These are phyloP conservation scores for Ips nitidus DNA, from an alignment of 1,140 invertebrate species.

Conservation along the genomic window DNA sequence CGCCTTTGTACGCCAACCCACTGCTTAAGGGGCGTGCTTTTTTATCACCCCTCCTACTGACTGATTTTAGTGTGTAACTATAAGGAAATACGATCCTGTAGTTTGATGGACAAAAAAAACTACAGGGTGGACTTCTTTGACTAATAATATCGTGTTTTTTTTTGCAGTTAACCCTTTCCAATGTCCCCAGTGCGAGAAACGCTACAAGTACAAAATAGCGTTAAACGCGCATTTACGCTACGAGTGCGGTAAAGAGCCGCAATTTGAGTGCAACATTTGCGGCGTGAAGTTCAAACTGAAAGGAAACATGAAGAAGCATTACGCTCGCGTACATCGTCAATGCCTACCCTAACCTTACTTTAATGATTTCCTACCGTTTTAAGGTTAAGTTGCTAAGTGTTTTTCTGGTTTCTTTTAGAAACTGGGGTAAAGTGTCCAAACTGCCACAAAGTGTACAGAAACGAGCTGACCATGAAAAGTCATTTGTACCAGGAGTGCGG, in stretches of 20 bases:
- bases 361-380: no score
- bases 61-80: no score
- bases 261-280: slow-evolving; percentile 60
- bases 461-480: slow-evolving; percentile 58
- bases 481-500: slow-evolving; percentile 53
- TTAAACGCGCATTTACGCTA: slow-evolving; percentile 19
- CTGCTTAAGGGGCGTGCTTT: no score
- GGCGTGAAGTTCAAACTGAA: slow-evolving; percentile 8
- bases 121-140: no score
- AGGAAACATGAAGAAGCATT: slow-evolving; percentile 9
- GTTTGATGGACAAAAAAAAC: no score
- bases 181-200: slow-evolving; percentile 19
- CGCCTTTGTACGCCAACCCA: no score
- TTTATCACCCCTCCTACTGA: no score
- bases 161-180: background rate
- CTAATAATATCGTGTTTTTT: no score
- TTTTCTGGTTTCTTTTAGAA: background rate
- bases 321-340: no score
- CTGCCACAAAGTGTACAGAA: slow-evolving; percentile 60
- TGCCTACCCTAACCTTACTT: no score
- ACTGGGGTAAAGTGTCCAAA: slow-evolving; percentile 39
- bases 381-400: no score
- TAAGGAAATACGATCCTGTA: no score
- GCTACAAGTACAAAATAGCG: slow-evolving; percentile 13
- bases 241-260: slow-evolving; percentile 56